Evolutionary conservation across 2,797 vertebrate genomes (phyloP), one percentile per base, ranked within the genome.

Genomic region (Helostoma temminkii): DNA sequence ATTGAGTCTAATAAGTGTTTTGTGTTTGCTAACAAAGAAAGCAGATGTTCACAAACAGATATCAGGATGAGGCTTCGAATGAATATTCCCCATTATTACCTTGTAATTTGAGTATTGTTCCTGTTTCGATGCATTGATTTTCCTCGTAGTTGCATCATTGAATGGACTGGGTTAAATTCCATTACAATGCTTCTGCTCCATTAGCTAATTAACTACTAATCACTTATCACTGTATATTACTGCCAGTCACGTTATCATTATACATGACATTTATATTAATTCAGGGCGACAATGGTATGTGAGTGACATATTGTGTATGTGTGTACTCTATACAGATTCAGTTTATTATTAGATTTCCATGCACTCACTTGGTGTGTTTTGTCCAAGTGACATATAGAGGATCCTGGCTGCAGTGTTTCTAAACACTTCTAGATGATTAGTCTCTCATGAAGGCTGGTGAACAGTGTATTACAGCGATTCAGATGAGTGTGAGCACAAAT

Each of bases 1-100:
- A 66, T 16, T 61, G 21, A 46, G 46, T 50, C 36, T 22, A 45
- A 21, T 46, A 25, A 22, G 21, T 19, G 48, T 42, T 76, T n/a
- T 47, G 59, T 71, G 66, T 76, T 60, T 75, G 30, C 30, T 45
- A 21, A 64, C 30, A 49, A 45, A 49, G 48, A 32, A 24, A 69
- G 43, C 54, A 69, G 42, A 64, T 78, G 58, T 22, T 59, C 7
- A 30, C 25, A n/a, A 56, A 55, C 14, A 60, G 47, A 71, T 45
- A 71, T 12, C 26, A 53, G 41, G 3, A 30, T 41, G 19, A 49
- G 55, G 39, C 39, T 6, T 12, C 14, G 48, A 25, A n/a, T 42
- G n/a, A 45, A 46, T 50, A 49, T 41, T 36, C 43, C 26, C 37
- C 30, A 41, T 80, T 71, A 53, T 75, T 57, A 24, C 18, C 24